Evolutionary conservation across 2,888 invertebrate genomes (phyloP).

Genomic region (Rutpela maculata): DNA sequence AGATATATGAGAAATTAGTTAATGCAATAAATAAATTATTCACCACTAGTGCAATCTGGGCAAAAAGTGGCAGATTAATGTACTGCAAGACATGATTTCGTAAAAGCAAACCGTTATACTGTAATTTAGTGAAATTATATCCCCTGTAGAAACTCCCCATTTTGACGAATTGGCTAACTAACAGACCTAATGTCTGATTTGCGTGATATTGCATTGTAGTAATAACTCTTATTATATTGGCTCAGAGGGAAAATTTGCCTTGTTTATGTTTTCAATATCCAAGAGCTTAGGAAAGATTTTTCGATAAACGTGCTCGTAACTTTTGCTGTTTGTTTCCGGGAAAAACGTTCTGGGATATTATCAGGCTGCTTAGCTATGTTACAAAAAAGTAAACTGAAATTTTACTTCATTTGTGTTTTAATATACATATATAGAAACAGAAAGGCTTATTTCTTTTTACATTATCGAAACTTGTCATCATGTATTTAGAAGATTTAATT

Average conservation of each 20-base stretch:
- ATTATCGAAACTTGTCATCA: too few relatives aligned
- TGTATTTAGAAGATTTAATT: too few relatives aligned
- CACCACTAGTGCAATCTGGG: background rate
- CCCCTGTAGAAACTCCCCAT: conserved; percentile 49
- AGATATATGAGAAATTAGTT: background rate
- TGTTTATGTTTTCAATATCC: conserved; percentile 46
- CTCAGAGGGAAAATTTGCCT: conserved; percentile 28
- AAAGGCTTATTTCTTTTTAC: too few relatives aligned
- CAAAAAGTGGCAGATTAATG: background rate
- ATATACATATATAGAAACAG: too few relatives aligned
- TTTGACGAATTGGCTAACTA: conserved; percentile 57
- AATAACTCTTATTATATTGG: conserved; percentile 50
- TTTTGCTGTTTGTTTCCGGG: conserved; percentile 21
- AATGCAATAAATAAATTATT: background rate
- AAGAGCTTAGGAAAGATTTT: conserved; percentile 26
- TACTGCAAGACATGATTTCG: conserved; percentile 47
- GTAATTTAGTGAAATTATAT: conserved; percentile 57
- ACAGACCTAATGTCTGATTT: conserved; percentile 57
- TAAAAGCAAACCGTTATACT: conserved; percentile 49
- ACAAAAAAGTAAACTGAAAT: background rate
- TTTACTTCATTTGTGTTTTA: background rate
- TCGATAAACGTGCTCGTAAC: conserved; percentile 33
- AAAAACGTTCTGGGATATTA: background rate
- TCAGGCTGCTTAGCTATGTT: background rate
- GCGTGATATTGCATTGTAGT: conserved; percentile 55